Evolutionary conservation across 2,113 vertebrate species (phyloP).

Genomic region (Serinus canaria): DNA sequence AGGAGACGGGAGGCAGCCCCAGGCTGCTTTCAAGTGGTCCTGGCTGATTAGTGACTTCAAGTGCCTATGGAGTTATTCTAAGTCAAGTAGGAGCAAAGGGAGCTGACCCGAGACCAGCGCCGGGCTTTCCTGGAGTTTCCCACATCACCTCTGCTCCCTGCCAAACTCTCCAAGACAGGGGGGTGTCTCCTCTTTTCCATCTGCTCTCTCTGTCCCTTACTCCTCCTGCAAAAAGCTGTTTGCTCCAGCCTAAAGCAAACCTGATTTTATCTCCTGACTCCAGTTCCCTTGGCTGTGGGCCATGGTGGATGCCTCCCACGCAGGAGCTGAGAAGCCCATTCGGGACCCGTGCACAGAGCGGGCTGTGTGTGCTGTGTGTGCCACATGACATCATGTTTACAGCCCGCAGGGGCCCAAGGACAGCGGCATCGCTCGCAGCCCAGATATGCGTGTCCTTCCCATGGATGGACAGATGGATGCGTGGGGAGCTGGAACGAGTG

Average conservation of each 20-base stretch:
- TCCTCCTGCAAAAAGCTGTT: conserved; percentile 29
- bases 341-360: conserved; percentile 13
- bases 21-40: conserved; percentile 52
- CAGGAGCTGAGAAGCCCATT: conserved; percentile 46
- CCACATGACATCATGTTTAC: conserved; percentile 59
- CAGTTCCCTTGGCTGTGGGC: conserved; percentile 64
- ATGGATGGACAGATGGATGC: not conserved
- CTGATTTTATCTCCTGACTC: conserved; percentile 66
- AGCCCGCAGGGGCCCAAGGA: conserved; percentile 38
- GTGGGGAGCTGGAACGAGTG: not conserved
- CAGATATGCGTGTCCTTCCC: not conserved
- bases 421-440: not conserved
- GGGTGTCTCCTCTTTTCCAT: not conserved
- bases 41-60: conserved; percentile 60
- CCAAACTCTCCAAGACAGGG: accelerated
- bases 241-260: conserved; percentile 65
- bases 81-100: conserved; percentile 44
- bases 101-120: not conserved
- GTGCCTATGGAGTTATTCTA: conserved; percentile 59
- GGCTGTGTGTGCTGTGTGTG: conserved; percentile 4
- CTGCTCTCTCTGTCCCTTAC: not conserved
- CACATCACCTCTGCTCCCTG: not conserved
- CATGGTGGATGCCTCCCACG: conserved; percentile 56
- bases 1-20: conserved; percentile 29
- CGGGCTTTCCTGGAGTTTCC: not conserved